Conservation (phyloP, 2,113 vertebrate genomes). For the Thomomys bottae region DNA sequence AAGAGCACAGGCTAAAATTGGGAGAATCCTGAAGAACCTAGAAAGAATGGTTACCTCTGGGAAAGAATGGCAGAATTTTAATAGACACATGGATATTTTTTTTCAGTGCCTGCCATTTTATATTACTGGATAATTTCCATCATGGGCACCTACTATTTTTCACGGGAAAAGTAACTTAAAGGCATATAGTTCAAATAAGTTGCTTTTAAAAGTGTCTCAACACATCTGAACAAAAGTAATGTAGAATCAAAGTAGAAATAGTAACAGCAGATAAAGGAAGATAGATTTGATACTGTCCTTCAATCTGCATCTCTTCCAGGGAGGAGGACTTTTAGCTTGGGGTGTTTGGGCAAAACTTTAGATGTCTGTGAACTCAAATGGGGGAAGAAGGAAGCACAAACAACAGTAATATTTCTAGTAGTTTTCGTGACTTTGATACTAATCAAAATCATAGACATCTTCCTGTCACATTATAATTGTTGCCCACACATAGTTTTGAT, state of each 20-base stretch:
- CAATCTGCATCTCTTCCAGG: neutral
- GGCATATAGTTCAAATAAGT: neutral
- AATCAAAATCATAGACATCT: neutral
- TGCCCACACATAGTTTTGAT: neutral
- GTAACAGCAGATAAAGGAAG: too few relatives aligned
- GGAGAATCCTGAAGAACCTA: neutral
- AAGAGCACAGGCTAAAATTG: neutral
- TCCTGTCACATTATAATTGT: neutral
- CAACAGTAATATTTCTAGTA: neutral
- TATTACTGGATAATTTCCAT: neutral
- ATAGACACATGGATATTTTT: neutral
- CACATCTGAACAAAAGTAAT: neutral
- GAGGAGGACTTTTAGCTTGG: neutral
- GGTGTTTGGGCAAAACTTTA: neutral
- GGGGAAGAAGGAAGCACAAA: neutral
- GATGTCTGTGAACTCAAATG: neutral
- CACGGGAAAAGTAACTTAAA: constrained; percentile 17
- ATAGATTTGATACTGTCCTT: neutral
- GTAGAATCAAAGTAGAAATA: neutral
- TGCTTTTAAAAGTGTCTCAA: neutral
- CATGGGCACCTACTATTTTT: neutral
- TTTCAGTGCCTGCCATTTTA: neutral
- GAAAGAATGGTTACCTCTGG: neutral
- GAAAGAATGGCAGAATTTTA: neutral
- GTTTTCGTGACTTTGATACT: neutral